Percentiles rank a stretch among this genome's conserved stretches.
Evolutionary conservation across 2,888 invertebrate genomes (phyloP).

Genomic region (Leistus spinibarbis): DNA sequence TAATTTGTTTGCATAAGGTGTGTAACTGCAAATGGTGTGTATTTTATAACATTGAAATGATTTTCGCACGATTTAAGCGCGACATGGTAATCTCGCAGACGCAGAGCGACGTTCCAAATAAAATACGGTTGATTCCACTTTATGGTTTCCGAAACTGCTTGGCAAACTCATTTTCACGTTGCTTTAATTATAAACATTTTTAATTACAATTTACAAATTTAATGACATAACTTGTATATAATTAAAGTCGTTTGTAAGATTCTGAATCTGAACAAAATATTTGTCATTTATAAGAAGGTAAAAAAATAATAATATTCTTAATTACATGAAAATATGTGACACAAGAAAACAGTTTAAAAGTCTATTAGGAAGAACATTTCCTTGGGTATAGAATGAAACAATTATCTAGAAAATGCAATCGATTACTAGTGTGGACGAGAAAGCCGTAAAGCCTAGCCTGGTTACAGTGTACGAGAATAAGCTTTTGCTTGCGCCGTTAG

Average conservation of each 20-base stretch:
- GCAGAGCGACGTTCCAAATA: neutral
- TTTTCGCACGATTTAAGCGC: slow-evolving; percentile 31
- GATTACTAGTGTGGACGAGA: neutral
- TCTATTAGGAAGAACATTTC: no score
- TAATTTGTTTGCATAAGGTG: neutral
- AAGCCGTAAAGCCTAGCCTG: neutral
- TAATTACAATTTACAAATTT: slow-evolving; percentile 14
- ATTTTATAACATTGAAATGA: slow-evolving; percentile 13
- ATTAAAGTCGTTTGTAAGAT: no score
- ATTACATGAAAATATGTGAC: no score
- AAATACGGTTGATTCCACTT: neutral
- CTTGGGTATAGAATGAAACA: neutral
- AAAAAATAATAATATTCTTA: no score
- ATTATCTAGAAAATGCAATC: neutral
- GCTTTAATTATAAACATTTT: slow-evolving; percentile 16
- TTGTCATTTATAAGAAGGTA: no score
- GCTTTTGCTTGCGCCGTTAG: slow-evolving; percentile 4
- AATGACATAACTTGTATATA: no score
- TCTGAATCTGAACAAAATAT: no score
- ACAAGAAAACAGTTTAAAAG: no score
- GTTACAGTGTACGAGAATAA: neutral
- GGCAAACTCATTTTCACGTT: slow-evolving; percentile 13
- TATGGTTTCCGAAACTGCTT: neutral
- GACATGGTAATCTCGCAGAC: slow-evolving; percentile 4
- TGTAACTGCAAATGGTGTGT: neutral